Conservation (phyloP, 2,797 vertebrate genomes). For the Tokudaia tokunoshimensis region DNA sequence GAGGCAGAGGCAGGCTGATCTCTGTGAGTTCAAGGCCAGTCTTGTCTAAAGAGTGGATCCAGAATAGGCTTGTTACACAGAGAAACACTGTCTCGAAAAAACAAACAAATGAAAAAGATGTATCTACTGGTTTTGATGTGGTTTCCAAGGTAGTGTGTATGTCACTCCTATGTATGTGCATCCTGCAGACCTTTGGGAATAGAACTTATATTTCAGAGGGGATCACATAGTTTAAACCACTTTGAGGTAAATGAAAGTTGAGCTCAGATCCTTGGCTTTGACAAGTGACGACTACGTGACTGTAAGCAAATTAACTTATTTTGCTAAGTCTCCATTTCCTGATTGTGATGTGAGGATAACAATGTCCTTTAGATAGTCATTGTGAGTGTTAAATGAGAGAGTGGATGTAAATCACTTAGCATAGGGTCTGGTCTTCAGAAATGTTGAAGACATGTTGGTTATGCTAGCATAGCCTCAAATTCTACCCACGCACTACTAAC, state of each 20-base stretch:
- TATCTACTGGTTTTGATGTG: neutral
- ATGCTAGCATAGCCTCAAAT: neutral
- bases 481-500: neutral
- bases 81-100: neutral
- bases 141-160: neutral
- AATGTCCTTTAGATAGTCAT: constrained; percentile 7
- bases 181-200: neutral
- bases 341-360: neutral
- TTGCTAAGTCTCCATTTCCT: constrained; percentile 31
- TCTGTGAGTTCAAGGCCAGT: neutral
- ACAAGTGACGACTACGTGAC: neutral
- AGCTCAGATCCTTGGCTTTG: constrained; percentile 46
- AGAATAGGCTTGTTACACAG: neutral
- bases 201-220: neutral
- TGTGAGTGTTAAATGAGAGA: neutral
- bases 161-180: neutral
- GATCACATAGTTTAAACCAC: neutral
- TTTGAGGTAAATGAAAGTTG: neutral
- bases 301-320: neutral
- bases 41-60: neutral
- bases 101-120: neutral
- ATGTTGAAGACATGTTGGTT: neutral
- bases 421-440: neutral
- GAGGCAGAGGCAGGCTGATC: too few relatives aligned
- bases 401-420: neutral